These are phyloP conservation scores for Netelia melanura DNA, from an alignment of 2,888 invertebrate genomes.

Conservation along the genomic window DNA sequence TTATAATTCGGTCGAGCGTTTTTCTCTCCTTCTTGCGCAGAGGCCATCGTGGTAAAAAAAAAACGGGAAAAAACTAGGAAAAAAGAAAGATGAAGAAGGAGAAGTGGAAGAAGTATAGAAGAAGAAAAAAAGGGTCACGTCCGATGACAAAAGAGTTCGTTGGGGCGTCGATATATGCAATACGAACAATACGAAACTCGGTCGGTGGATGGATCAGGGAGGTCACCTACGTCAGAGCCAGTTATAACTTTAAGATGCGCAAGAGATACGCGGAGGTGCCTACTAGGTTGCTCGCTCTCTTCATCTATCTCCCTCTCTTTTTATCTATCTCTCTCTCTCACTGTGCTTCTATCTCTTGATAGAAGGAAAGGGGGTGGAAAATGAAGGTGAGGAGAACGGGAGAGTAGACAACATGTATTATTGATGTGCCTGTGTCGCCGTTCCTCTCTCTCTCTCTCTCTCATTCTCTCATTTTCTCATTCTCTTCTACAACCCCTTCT, in stretches of 20 bases:
- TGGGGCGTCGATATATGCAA: constrained; percentile 54
- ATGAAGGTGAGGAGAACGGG: constrained; percentile 65
- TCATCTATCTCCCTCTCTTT: too few species aligned
- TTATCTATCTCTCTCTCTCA: too few species aligned
- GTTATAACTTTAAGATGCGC: constrained; percentile 76
- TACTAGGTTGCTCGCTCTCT: too few species aligned
- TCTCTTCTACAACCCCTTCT: constrained; percentile 57
- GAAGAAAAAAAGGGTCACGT: constrained; percentile 64
- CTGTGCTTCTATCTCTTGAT: not conserved
- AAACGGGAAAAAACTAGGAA: not conserved
- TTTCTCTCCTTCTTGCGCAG: not conserved
- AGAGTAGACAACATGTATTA: constrained; percentile 80
- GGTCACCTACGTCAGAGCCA: constrained; percentile 78
- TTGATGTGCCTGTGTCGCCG: constrained; percentile 79
- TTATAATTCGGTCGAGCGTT: constrained; percentile 51
- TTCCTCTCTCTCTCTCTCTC: constrained; percentile 61
- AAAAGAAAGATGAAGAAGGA: constrained; percentile 28
- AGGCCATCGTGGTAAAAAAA: constrained; percentile 8
- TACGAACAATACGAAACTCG: constrained; percentile 67
- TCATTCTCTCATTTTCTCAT: constrained; percentile 47
- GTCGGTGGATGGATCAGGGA: constrained; percentile 70
- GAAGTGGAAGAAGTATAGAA: constrained; percentile 36
- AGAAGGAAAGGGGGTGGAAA: constrained; percentile 63
- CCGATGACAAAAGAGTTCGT: constrained; percentile 64
- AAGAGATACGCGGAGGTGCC: constrained; percentile 68